Evolutionary conservation across 92 coral and sea anemone genomes (phyloP), one percentile per base, ranked within the genome.

Genomic region (Anthopleura xanthogrammica): DNA sequence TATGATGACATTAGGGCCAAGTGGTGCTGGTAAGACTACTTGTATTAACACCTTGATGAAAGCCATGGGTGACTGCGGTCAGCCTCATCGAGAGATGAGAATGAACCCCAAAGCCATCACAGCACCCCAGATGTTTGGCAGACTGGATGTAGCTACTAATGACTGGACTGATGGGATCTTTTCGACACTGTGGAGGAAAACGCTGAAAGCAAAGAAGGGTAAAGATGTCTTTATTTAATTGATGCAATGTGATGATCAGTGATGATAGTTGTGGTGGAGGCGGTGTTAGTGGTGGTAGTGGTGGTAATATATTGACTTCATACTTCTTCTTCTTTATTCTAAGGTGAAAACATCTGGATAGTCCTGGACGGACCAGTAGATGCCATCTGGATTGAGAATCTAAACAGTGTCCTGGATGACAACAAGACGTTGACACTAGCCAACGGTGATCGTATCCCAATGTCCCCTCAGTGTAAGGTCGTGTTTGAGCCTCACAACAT

Each of bases 41-140:
- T 93, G 98, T 79, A 93, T 93, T 39, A 91, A 83, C 87, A 91
- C 84, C 20, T 76, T 93, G 23, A 93, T 93, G 98, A 93, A 93
- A 80, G 98, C 98, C 83, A 93, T 93, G 98, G 98, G 98, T 2
- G 98, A 93, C 85, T 93, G 98, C 68, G 98, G 98, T 43, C 95
- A 93, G 76, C 98, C 98, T 81, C 98, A 93, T 87, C 90, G 98
- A 36, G 98, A 93, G 82, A 84, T 93, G 95, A 88, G 98, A 85
- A 93, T 93, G 98, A 93, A 93, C 60, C 98, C 98, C 11, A 93
- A 93, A 60, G 98, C 98, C 77, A 93, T 93, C 81, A 93, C 98
- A n/a, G 98, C 98, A 17, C 98, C 98, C 24, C 98, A 93, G 88
- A 93, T 93, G 98, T 93, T 93, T 66, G 98, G 98, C 12, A 84